These are phyloP conservation scores for Pomatorhinus ruficollis DNA, from an alignment of 2,113 vertebrate genomes.

Conservation along the genomic window DNA sequence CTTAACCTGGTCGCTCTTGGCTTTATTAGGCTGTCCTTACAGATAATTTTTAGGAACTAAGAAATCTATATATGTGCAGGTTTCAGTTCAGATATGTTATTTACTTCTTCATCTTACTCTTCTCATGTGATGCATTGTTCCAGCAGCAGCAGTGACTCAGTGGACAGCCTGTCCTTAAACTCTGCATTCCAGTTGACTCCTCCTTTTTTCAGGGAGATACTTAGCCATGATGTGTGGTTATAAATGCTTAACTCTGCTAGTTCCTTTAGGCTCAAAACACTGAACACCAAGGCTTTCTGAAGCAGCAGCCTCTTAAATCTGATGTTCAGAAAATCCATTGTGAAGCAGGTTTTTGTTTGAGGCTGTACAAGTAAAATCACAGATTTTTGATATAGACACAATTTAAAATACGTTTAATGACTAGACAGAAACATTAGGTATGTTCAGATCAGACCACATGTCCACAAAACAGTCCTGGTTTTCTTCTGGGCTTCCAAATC, in stretches of 20 bases:
- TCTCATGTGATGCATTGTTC: neutral
- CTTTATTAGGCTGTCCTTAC: neutral
- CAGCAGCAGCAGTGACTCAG: neutral
- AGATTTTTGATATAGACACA: neutral
- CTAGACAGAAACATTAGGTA: neutral
- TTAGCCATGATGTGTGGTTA: neutral
- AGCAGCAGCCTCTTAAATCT: neutral
- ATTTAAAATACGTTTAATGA: constrained; percentile 36
- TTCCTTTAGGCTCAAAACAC: neutral
- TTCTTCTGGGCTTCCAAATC: neutral
- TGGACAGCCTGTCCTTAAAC: neutral
- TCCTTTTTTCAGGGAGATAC: neutral
- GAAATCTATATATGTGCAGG: accelerated
- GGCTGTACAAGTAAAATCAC: neutral
- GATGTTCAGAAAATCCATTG: neutral
- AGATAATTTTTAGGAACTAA: neutral
- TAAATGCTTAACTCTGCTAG: neutral
- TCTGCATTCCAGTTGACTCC: neutral
- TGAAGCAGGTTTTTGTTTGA: neutral
- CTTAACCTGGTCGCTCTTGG: neutral
- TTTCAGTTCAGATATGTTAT: neutral
- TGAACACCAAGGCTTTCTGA: neutral
- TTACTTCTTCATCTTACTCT: neutral
- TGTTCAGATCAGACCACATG: neutral
- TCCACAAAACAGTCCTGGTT: neutral